Conservation (phyloP, 2,797 vertebrate species). For the Thunnus albacares region DNA sequence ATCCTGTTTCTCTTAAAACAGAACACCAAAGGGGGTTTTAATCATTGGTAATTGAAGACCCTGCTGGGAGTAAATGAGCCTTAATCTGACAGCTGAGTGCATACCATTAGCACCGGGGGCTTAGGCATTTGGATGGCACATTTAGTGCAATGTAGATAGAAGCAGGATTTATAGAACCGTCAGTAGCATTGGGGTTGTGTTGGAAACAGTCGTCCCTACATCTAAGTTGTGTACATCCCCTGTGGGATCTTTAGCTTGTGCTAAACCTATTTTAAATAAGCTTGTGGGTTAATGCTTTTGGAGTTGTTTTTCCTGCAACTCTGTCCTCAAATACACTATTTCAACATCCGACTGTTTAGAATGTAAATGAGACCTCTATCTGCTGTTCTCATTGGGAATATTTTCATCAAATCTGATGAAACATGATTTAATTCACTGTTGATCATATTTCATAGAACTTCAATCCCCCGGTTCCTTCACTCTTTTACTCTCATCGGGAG, state of each 20-base stretch:
- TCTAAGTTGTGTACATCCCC: conserved; percentile 26
- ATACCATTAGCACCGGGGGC: conserved; percentile 72
- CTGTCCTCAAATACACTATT: conserved; percentile 2
- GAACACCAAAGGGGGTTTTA: conserved; percentile 79
- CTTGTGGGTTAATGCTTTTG: conserved; percentile 26
- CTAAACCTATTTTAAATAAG: conserved; percentile 50
- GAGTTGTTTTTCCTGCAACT: conserved; percentile 21
- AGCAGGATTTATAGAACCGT: conserved; percentile 59
- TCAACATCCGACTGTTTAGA: conserved; percentile 20
- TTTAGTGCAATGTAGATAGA: conserved; percentile 51
- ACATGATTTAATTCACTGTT: conserved; percentile 25
- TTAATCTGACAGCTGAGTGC: conserved; percentile 83
- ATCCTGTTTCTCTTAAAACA: conserved; percentile 67
- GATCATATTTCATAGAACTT: conserved; percentile 42
- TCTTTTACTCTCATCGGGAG: background rate
- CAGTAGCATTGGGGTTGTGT: conserved; percentile 18
- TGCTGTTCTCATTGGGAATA: background rate
- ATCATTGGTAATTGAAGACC: conserved; percentile 85
- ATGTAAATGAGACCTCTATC: background rate
- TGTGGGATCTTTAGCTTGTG: conserved; percentile 35
- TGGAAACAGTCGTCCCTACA: background rate
- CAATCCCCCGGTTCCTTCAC: conserved; percentile 9
- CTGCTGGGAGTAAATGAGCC: conserved; percentile 84
- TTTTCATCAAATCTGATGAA: conserved; percentile 16
- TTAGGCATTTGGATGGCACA: conserved; percentile 65